These are phyloP conservation scores for western clawed frog (Xenopus tropicalis) DNA, from an alignment of 2,113 vertebrate genomes.

Conservation along the genomic window DNA sequence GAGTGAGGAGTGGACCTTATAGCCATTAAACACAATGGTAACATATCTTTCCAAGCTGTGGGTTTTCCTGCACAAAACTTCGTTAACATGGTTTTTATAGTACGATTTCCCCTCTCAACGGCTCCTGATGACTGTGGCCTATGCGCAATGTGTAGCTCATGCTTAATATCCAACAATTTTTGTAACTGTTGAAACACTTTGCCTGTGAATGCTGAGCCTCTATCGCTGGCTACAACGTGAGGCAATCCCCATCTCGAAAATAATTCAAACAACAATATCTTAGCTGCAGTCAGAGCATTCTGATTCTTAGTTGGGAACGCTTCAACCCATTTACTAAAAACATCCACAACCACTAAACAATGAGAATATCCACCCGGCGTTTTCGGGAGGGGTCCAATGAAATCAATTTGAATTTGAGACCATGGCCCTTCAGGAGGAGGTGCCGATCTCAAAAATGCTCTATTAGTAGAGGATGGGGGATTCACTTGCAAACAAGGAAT, in stretches of 20 bases:
- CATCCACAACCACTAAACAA: too few species aligned
- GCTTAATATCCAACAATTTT: background rate
- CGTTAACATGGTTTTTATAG: background rate
- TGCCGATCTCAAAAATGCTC: too few species aligned
- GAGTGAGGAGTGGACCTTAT: background rate
- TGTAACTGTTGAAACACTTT: background rate
- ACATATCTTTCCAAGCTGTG: background rate
- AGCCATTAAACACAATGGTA: background rate
- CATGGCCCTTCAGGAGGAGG: background rate
- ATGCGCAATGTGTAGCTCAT: background rate
- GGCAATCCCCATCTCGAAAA: background rate
- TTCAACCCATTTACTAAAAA: too few species aligned
- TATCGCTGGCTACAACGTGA: background rate
- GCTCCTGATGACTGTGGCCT: background rate
- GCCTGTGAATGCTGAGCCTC: background rate
- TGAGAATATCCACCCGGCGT: too few species aligned
- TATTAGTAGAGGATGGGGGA: too few species aligned
- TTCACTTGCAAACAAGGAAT: too few species aligned
- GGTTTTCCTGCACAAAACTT: background rate
- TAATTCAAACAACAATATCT: background rate
- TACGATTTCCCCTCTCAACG: background rate
- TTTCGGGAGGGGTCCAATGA: too few species aligned
- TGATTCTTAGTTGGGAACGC: background rate
- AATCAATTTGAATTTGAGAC: too few species aligned
- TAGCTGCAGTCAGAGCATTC: background rate